Base-by-base conservation (phyloP, 2,797 vertebrate genomes). In the Myiotriccus ornatus region DNA sequence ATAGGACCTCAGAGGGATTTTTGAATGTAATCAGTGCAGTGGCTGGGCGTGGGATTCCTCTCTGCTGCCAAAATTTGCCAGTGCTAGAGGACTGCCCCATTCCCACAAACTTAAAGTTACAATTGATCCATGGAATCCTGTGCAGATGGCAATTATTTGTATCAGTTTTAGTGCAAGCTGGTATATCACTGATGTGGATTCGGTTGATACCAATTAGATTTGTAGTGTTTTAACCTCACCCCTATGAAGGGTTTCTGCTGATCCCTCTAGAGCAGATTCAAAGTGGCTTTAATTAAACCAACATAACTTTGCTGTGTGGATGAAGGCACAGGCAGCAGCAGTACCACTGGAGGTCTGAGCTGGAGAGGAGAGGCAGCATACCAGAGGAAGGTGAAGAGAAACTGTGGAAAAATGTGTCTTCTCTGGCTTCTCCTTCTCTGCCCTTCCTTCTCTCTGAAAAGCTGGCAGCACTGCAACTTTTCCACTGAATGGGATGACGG, bases 371-470 rank as follows among this genome's bases (percentile, higher is more conserved):
- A 65, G 28, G 27, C 1, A 7, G 47, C 39, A 63, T 23, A 9
- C 0, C 0, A 1, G 17, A 30, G 55, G 20, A 60, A 53, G n/a
- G 20, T 23, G 28, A 69, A 63, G 50, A 39, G 67, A 30, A 89
- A 19, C 24, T 4, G 10, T 1, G 2, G 37, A 73, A 70, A 43
- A 76, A 32, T 0, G 0, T 4, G 2, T 63, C 35, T 70, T 39
- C 25, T 70, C 56, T 50, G 37, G 14, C 52, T 80, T 92, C 69
- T 91, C 67, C 52, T 63, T 73, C 60, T 24, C 63, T 95, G 34
- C 68, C 21, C 64, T 82, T 55, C 28, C 24, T 76, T 74, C 41
- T 37, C 47, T 41, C 78, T 9, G 3, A 60, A 86, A 81, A 77
- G 46, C 57, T 91, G 65, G 41, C 65, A 71, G 76, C 28, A n/a